These are phyloP conservation scores for Meriones unguiculatus DNA, from an alignment of 2,113 vertebrate genomes.

Conservation along the genomic window DNA sequence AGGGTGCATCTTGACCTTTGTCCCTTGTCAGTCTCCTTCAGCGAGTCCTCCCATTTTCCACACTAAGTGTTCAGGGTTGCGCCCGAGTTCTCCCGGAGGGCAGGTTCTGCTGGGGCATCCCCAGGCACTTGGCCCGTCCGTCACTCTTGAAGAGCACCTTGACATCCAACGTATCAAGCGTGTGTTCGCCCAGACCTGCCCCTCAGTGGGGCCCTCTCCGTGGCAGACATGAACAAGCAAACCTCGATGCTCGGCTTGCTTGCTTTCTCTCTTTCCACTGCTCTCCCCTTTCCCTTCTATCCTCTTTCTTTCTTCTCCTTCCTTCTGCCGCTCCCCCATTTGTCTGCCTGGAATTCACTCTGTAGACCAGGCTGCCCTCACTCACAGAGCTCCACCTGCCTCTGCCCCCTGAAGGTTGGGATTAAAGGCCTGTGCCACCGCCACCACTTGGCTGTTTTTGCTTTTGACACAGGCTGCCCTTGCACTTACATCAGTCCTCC, in stretches of 20 bases:
- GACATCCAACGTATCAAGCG: neutral
- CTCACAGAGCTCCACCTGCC: neutral
- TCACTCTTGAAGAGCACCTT: neutral
- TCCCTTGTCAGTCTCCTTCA: neutral
- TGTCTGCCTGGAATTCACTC: neutral
- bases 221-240: neutral
- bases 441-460: neutral
- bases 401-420: neutral
- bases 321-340: neutral
- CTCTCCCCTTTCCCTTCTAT: too few species aligned
- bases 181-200: neutral
- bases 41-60: neutral
- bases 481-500: neutral
- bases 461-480: neutral
- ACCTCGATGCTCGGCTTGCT: neutral
- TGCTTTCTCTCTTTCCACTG: neutral
- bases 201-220: neutral
- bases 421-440: too few species aligned
- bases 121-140: neutral
- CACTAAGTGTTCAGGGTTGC: too few species aligned
- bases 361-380: neutral
- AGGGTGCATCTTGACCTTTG: neutral
- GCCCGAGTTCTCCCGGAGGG: neutral
- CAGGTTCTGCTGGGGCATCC: neutral
- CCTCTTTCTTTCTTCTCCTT: fast-evolving